Conservation (phyloP, 2,888 invertebrate genomes). For the Microctonus aethiopoides region DNA sequence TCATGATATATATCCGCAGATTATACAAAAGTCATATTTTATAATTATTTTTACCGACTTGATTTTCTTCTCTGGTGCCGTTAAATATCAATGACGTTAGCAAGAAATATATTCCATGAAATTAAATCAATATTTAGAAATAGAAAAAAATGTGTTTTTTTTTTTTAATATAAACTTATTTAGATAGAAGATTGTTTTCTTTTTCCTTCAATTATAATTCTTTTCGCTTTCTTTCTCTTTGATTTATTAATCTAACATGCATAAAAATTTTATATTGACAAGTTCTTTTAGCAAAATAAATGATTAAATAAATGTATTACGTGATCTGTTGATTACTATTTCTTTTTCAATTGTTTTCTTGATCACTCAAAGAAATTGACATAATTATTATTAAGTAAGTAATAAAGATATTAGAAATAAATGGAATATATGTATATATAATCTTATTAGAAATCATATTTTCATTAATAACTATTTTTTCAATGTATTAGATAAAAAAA, state of each 20-base stretch:
- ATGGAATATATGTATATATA: not conserved
- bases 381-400: not conserved
- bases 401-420: not conserved
- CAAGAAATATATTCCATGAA: not conserved
- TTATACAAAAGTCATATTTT: not conserved
- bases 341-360: not conserved
- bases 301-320: not conserved
- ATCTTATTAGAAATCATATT: not conserved
- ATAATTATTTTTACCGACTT: not conserved
- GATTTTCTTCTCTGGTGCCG: not conserved
- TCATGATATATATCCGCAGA: not conserved
- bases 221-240: not conserved
- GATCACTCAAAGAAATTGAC: too few relatives aligned
- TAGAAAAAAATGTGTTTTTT: not conserved
- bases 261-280: conserved; percentile 1
- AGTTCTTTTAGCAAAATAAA: not conserved
- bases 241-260: not conserved
- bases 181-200: not conserved
- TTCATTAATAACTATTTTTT: not conserved
- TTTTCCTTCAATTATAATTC: not conserved
- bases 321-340: not conserved
- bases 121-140: not conserved
- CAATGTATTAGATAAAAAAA: not conserved
- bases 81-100: not conserved
- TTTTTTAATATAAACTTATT: not conserved